A percentile compares a stretch with the other conserved stretches of the same genome.
Conservation (phyloP, 2,797 vertebrate species). For the Pangasius mekongensis region DNA sequence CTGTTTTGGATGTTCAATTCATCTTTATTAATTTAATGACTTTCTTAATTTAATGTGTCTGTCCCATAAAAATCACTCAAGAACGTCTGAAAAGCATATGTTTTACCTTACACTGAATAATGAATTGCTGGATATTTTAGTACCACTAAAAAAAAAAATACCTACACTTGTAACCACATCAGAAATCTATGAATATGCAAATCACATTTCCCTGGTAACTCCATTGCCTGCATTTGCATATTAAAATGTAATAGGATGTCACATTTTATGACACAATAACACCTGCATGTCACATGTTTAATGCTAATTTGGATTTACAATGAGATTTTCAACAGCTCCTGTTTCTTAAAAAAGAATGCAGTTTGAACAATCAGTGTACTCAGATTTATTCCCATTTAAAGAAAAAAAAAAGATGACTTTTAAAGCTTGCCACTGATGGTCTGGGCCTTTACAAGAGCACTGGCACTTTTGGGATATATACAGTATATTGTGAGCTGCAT, state of each 20-base stretch:
- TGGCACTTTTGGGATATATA: background rate
- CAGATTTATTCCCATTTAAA: background rate
- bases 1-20: too few relatives aligned
- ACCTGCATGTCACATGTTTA: background rate
- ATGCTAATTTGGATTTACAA: background rate
- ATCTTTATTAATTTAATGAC: too few relatives aligned
- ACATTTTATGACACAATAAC: background rate
- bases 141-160: background rate
- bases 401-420: background rate
- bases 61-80: too few relatives aligned
- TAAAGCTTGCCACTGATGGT: background rate
- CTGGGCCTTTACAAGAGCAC: background rate
- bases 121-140: background rate
- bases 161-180: background rate
- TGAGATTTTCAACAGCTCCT: background rate
- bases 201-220: background rate
- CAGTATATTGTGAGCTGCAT: background rate
- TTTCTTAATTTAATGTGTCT: too few relatives aligned
- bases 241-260: background rate
- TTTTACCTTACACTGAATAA: background rate
- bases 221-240: background rate
- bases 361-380: background rate
- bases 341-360: background rate
- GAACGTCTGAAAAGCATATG: background rate
- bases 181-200: conserved; percentile 1